phyloP scores from a whole-genome alignment of 37 sponge, comb jelly and placozoan genomes.

The Aphrocallistes beatrix region DNA sequence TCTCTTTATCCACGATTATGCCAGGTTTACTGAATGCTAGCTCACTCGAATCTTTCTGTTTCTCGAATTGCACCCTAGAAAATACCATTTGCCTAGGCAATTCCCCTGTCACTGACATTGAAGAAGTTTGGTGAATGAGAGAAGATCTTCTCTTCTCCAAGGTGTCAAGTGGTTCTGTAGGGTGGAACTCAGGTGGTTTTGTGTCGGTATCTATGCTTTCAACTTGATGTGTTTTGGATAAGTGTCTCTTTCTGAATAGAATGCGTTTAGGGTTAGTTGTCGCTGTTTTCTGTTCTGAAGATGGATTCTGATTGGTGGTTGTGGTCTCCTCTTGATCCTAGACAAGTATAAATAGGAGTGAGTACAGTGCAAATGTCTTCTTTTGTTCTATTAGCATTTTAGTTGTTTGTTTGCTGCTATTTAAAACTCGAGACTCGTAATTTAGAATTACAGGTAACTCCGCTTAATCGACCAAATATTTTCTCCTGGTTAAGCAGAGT shows the following conservation, averaged over 20 bases:
- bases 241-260: slow-evolving; percentile 5
- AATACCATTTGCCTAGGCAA: not conserved
- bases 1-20: not conserved
- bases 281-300: not conserved
- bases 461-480: too few species aligned
- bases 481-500: too few species aligned
- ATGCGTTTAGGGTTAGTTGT: not conserved
- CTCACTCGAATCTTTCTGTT: not conserved
- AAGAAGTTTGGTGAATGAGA: not conserved
- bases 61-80: not conserved
- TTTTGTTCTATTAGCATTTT: too few species aligned
- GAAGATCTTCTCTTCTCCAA: not conserved
- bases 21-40: not conserved
- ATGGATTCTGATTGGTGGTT: not conserved
- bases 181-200: too few species aligned
- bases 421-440: too few species aligned
- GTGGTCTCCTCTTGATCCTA: not conserved
- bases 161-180: not conserved
- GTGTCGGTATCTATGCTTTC: too few species aligned
- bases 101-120: slow-evolving; percentile 2
- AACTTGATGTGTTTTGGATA: not conserved
- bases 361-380: too few species aligned
- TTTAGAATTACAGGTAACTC: too few species aligned
- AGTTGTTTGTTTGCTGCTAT: too few species aligned
- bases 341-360: not conserved